Percentiles rank a stretch among this genome's conserved stretches.
Conservation (phyloP, 2,888 invertebrate genomes). For the Nymphalis polychloros region DNA sequence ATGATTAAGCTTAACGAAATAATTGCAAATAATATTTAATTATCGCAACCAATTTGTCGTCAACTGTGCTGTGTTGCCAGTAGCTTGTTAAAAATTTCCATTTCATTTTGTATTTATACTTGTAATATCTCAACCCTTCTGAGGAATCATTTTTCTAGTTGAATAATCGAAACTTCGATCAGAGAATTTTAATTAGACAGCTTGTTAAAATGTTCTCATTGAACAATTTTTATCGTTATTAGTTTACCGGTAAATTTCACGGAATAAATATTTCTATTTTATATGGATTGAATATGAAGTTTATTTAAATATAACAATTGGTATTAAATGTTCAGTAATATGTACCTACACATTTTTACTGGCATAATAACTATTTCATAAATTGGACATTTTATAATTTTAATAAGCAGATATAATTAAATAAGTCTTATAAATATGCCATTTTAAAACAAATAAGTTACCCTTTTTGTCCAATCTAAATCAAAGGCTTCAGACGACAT, state of each 20-base stretch:
- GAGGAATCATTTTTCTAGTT: conserved; percentile 51
- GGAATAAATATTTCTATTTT: conserved; percentile 2
- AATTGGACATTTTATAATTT: not conserved
- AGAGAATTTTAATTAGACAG: conserved; percentile 62
- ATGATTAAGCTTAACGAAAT: conserved; percentile 40
- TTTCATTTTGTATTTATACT: conserved; percentile 72
- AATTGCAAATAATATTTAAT: conserved; percentile 60
- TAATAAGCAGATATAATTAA: not conserved
- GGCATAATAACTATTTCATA: too few relatives aligned
- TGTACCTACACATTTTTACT: too few relatives aligned
- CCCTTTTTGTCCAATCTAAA: not conserved
- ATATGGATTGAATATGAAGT: not conserved
- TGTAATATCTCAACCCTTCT: conserved; percentile 61
- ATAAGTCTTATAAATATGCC: not conserved
- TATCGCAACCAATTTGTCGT: conserved; percentile 61
- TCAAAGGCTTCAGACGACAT: not conserved
- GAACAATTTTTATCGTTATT: conserved; percentile 49
- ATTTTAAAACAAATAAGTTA: not conserved
- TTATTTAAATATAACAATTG: too few relatives aligned
- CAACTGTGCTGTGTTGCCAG: conserved; percentile 43
- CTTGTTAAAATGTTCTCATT: conserved; percentile 70
- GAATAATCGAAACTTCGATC: conserved; percentile 48
- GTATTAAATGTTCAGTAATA: too few relatives aligned
- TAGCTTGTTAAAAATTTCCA: conserved; percentile 79
- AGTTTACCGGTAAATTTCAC: conserved; percentile 17